Evolutionary conservation across 2,888 invertebrate species (phyloP).

Genomic region (Pinctada fucata): DNA sequence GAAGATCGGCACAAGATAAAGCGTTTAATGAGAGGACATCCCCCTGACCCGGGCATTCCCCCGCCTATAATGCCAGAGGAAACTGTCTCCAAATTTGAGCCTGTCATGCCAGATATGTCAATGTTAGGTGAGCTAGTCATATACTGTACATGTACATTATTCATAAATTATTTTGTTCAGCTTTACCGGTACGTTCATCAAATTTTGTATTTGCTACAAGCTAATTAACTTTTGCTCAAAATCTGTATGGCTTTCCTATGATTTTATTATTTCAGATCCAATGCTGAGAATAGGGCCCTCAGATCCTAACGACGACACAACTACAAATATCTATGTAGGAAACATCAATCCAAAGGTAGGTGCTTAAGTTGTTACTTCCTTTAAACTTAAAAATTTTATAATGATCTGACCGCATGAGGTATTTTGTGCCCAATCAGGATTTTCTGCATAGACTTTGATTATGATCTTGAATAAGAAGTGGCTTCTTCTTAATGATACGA

Average conservation of each 20-base stretch:
- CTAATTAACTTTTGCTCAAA: no score
- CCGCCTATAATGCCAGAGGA: conserved; percentile 10
- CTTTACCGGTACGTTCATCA: background rate
- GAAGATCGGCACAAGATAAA: conserved; percentile 93
- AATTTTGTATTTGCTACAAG: no score
- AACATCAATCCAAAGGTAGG: conserved; percentile 96
- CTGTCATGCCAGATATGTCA: conserved; percentile 7
- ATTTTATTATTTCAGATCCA: background rate
- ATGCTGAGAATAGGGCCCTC: conserved; percentile 21
- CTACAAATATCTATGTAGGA: conserved; percentile 98
- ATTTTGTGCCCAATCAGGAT: no score
- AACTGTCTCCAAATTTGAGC: conserved; percentile 32
- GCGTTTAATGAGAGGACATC: conserved; percentile 72
- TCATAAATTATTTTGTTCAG: background rate
- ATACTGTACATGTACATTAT: background rate
- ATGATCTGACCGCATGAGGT: no score
- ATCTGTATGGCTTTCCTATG: no score
- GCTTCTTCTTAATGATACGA: no score
- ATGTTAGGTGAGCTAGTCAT: conserved; percentile 1
- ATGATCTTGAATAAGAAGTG: no score
- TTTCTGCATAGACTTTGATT: no score
- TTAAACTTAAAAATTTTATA: no score
- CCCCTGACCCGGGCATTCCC: conserved; percentile 22
- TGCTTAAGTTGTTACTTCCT: background rate
- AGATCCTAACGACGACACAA: conserved; percentile 88